Conservation (phyloP, 1,140 invertebrate genomes). For the Coelopa frigida region DNA sequence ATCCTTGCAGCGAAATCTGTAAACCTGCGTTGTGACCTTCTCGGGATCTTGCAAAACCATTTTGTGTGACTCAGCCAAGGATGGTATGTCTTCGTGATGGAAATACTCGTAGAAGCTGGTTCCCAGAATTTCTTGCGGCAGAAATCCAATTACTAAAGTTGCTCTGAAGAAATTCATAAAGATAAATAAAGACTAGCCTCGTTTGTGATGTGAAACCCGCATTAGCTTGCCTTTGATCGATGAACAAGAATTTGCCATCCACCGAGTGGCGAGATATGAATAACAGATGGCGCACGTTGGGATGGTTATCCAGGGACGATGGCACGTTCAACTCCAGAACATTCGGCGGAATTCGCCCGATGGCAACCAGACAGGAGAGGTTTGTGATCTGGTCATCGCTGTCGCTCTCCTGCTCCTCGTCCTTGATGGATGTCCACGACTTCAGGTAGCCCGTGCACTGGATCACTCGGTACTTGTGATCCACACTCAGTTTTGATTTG, state of each 20-base stretch:
- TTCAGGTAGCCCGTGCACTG: slow-evolving; percentile 89
- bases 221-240: slow-evolving; percentile 72
- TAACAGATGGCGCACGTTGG: slow-evolving; percentile 52
- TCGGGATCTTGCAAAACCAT: slow-evolving; percentile 62
- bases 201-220: not conserved
- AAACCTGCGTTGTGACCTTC: slow-evolving; percentile 61
- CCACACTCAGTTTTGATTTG: slow-evolving; percentile 59
- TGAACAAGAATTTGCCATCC: slow-evolving; percentile 95
- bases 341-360: slow-evolving; percentile 63
- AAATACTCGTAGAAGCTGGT: slow-evolving; percentile 93
- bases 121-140: slow-evolving; percentile 87
- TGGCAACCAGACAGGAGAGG: slow-evolving; percentile 77
- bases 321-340: slow-evolving; percentile 42
- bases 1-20: slow-evolving; percentile 73
- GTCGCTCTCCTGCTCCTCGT: slow-evolving; percentile 58
- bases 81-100: slow-evolving; percentile 72
- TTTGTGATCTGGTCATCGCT: slow-evolving; percentile 67
- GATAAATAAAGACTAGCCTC: slow-evolving; percentile 7
- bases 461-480: slow-evolving; percentile 69
- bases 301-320: slow-evolving; percentile 38
- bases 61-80: slow-evolving; percentile 79
- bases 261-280: slow-evolving; percentile 82
- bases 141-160: slow-evolving; percentile 78
- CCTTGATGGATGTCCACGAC: slow-evolving; percentile 77
- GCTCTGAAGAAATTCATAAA: slow-evolving; percentile 53